A percentile compares a stretch with the other conserved stretches of the same genome.
Evolutionary conservation across 2,113 vertebrate species (phyloP).

Genomic region (Hystrix brachyura): DNA sequence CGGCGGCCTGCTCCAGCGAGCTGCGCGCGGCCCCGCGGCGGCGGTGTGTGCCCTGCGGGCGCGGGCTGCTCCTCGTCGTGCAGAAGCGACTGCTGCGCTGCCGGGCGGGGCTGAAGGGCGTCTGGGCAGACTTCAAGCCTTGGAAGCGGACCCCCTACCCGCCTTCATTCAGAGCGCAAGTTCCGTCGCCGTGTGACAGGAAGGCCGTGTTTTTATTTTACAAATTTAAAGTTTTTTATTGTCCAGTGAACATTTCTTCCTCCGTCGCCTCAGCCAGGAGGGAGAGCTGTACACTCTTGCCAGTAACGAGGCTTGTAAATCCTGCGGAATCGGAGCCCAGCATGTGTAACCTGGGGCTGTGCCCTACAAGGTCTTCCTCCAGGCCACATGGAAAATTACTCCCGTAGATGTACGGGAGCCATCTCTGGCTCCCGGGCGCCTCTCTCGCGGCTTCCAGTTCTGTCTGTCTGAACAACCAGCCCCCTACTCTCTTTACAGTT

Average conservation of each 20-base stretch:
- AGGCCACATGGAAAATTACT: conserved; percentile 72
- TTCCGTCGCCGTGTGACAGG: not conserved
- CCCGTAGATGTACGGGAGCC: not conserved
- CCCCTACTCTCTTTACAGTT: not conserved
- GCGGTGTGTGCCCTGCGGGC: not conserved
- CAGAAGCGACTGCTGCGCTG: not conserved
- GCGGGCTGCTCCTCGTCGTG: fast-evolving
- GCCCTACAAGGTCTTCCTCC: conserved; percentile 35
- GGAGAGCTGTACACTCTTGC: conserved; percentile 9
- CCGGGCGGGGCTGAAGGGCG: not conserved
- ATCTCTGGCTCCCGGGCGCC: not conserved
- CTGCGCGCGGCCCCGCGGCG: not conserved
- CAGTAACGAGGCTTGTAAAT: conserved; percentile 70
- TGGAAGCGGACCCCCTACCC: not conserved
- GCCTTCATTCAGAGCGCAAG: not conserved
- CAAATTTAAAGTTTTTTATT: conserved; percentile 44
- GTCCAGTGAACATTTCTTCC: conserved; percentile 20
- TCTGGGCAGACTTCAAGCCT: not conserved
- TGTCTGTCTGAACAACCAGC: not conserved
- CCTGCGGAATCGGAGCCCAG: not conserved
- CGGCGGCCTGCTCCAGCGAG: not conserved
- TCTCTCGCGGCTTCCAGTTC: not conserved
- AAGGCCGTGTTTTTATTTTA: not conserved
- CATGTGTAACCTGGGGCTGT: conserved; percentile 27
- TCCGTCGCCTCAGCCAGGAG: not conserved